Evolutionary conservation across 2,113 vertebrate genomes (phyloP), one percentile per base, ranked within the genome.

Genomic region (Lucifuga dentata): DNA sequence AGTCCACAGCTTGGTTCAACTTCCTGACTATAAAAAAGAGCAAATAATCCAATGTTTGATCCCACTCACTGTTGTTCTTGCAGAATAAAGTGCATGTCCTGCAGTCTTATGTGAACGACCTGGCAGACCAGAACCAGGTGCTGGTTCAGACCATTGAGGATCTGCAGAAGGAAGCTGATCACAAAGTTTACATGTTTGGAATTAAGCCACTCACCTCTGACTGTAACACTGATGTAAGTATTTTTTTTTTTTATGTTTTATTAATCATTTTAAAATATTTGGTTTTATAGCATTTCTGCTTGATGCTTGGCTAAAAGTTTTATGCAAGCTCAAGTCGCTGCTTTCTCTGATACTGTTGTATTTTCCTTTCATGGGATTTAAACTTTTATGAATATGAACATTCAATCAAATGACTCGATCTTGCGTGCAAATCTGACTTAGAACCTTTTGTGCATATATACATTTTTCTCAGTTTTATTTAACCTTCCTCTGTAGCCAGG

Each of bases 111-210:
- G 51, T 88, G 73, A 80, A 81, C 66, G 21, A 88, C 67, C 67
- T 88, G 35, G 73, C 69, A 71, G 75, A 91, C 50, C 78, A 90
- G 81, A 93, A 87, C 58, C 78, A 79, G 76, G 39, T 90, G 71
- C 82, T 92, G 19, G 48, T 90, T 80, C 69, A 85, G 80, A 84
- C 61, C 19, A 52, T 78, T 63, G 82, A 90, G 44, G 86, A 86
- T 40, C 80, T 90, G 76, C 73, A 85, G 70, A 71, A 36, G 26
- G 85, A 88, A 66, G 43, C 45, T 5, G 62, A 13, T 66, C 4
- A 76, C 12, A 48, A 79, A 20, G 13, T 79, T 60, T 17, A 36
- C 45, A 11, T 13, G 3, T 55, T 58, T 19, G 45, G 64, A 76
- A 21, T 11, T 41, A 69, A 26, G 32, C 53, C 81, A 12, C 29